Conservation (phyloP, 2,888 invertebrate species). For the Hoplodrina ambigua region DNA sequence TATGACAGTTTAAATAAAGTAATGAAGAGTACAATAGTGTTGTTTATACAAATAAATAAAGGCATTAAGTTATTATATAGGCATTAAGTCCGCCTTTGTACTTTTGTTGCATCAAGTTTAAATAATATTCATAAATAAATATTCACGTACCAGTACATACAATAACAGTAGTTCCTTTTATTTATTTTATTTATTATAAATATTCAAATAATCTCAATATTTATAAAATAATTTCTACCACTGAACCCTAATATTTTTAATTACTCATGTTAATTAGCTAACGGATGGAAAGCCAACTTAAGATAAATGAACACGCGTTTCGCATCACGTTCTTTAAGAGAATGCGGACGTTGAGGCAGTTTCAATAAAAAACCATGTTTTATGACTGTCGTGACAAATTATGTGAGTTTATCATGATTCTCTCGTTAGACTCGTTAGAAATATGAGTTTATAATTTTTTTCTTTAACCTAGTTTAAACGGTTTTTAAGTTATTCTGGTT, state of each 20-base stretch:
- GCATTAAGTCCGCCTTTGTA: no score
- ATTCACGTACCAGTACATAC: no score
- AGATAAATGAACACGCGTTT: slow-evolving; percentile 56
- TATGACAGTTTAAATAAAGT: no score
- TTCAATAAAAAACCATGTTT: slow-evolving; percentile 49
- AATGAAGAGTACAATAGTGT: no score
- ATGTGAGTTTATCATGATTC: slow-evolving; percentile 37
- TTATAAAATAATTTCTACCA: neutral
- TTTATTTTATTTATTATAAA: no score
- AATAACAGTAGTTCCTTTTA: no score
- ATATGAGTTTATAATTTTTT: slow-evolving; percentile 14
- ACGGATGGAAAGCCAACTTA: slow-evolving; percentile 70
- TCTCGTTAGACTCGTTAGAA: slow-evolving; percentile 21
- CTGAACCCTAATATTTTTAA: slow-evolving; percentile 58
- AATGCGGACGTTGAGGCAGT: slow-evolving; percentile 62
- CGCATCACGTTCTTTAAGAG: slow-evolving; percentile 54
- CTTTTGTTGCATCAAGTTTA: no score
- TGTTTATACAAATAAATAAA: no score
- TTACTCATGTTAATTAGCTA: slow-evolving; percentile 67
- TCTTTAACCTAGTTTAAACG: neutral
- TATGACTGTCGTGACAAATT: slow-evolving; percentile 59
- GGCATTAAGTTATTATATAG: no score
- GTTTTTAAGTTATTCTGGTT: slow-evolving; percentile 1
- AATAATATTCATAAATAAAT: no score
- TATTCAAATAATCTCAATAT: neutral